These are phyloP conservation scores for Galbula dea DNA, from an alignment of 2,113 vertebrate species.

Conservation along the genomic window DNA sequence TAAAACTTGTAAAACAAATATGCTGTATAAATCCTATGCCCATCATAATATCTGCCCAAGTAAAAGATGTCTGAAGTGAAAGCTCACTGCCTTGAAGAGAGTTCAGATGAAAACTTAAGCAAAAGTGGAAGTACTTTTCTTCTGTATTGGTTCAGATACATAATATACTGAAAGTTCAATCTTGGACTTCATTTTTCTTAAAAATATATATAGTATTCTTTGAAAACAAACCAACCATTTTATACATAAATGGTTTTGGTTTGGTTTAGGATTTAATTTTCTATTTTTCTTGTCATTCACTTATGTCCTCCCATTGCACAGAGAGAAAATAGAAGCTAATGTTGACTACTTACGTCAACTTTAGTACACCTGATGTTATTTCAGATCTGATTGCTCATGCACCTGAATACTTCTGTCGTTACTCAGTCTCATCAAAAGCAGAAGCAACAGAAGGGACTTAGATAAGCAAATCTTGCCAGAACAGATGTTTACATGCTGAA, in stretches of 20 bases:
- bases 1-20: not conserved
- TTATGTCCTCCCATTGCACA: not conserved
- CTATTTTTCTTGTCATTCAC: not conserved
- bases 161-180: not conserved
- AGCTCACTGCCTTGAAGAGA: not conserved
- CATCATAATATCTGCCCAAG: not conserved
- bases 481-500: not conserved
- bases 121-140: not conserved
- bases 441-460: not conserved
- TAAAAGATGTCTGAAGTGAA: not conserved
- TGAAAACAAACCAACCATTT: not conserved
- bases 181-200: not conserved
- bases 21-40: not conserved
- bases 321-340: not conserved
- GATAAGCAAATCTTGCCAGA: constrained; percentile 12
- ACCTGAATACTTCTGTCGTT: not conserved
- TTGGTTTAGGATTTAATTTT: not conserved
- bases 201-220: not conserved
- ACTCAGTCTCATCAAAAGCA: not conserved
- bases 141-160: not conserved
- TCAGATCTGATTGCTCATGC: not conserved
- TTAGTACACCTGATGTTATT: not conserved
- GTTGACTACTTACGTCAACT: not conserved
- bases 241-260: not conserved
- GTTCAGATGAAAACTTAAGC: not conserved